A percentile compares a stretch with the other conserved stretches of the same genome.
Evolutionary conservation across 2,888 invertebrate species (phyloP).

Genomic region (Acleris holmiana): DNA sequence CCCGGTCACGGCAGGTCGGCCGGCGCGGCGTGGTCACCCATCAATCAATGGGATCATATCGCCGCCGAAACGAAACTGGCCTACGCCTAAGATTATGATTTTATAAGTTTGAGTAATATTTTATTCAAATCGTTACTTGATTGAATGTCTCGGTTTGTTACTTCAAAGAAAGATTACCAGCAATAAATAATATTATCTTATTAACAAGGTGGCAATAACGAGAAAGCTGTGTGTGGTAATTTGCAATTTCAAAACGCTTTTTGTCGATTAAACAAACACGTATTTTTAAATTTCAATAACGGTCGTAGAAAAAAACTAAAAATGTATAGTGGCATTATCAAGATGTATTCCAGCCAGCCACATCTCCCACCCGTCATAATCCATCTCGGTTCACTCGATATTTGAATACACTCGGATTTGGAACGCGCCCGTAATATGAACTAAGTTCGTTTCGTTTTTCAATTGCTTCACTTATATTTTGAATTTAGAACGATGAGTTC

Average conservation of each 20-base stretch:
- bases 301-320: constrained; percentile 47
- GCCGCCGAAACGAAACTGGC: constrained; percentile 71
- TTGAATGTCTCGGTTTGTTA: constrained; percentile 73
- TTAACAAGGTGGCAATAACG: constrained; percentile 35
- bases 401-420: constrained; percentile 82
- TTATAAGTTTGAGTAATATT: constrained; percentile 80
- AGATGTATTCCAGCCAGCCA: constrained; percentile 67
- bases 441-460: constrained; percentile 81
- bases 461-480: constrained; percentile 83
- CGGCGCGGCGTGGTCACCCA: constrained; percentile 78
- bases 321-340: constrained; percentile 58
- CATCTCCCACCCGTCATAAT: constrained; percentile 69
- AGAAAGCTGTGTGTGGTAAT: constrained; percentile 27
- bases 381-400: constrained; percentile 75
- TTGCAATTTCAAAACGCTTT: constrained; percentile 36
- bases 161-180: constrained; percentile 47
- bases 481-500: constrained; percentile 76
- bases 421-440: constrained; percentile 79
- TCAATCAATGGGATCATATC: constrained; percentile 84
- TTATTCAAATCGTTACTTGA: constrained; percentile 80
- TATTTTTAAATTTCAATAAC: constrained; percentile 37
- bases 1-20: constrained; percentile 24
- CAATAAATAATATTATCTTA: constrained; percentile 44
- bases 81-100: constrained; percentile 74
- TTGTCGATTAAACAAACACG: constrained; percentile 35